These are phyloP conservation scores for Pemphigus obesinymphae DNA, from an alignment of 1,140 invertebrate species.

Conservation along the genomic window DNA sequence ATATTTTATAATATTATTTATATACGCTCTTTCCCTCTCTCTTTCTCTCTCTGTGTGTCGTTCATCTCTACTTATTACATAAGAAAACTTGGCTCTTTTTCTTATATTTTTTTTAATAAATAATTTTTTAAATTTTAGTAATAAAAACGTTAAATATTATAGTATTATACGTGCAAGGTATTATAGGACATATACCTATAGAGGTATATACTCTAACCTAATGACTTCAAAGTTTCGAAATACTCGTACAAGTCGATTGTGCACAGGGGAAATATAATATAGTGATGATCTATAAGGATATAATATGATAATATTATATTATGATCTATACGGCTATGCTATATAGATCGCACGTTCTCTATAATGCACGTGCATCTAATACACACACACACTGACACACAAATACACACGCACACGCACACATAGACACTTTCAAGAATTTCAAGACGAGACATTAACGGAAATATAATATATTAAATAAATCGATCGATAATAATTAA, in stretches of 20 bases:
- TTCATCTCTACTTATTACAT: no score
- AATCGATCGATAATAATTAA: no score
- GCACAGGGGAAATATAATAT: neutral
- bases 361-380: neutral
- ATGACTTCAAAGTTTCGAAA: neutral
- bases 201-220: slow-evolving; percentile 14
- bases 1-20: neutral
- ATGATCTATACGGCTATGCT: neutral
- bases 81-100: neutral
- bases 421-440: no score
- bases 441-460: no score
- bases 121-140: neutral
- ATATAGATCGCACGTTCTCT: neutral
- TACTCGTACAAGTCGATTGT: neutral
- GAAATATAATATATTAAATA: no score
- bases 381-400: neutral
- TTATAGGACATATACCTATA: no score
- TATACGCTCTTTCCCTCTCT: neutral
- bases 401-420: no score
- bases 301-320: neutral
- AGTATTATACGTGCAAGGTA: no score
- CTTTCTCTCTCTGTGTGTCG: no score
- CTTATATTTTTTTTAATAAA: no score
- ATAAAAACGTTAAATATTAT: neutral
- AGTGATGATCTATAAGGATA: neutral